A percentile compares a stretch with the other conserved stretches of the same genome.
Conservation (phyloP, 2,113 vertebrate genomes). For the Ammodytes marinus region DNA sequence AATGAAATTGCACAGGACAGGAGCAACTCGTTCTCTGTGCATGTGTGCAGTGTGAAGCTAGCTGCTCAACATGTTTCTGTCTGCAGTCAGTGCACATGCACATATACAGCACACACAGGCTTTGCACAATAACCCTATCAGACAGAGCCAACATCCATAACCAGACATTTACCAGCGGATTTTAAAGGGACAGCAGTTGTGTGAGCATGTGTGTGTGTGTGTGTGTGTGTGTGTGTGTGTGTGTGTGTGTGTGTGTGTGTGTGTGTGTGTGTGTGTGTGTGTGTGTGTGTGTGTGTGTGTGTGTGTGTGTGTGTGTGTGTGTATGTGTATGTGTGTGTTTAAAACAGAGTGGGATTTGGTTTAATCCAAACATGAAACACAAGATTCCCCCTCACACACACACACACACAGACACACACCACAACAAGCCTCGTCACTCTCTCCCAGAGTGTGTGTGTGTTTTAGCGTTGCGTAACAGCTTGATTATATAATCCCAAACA, state of each 20-base stretch:
- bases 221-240: constrained; percentile 23
- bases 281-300: constrained; percentile 23
- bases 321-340: constrained; percentile 43
- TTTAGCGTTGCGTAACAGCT: constrained; percentile 76
- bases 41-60: constrained; percentile 20
- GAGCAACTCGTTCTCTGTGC: constrained; percentile 19
- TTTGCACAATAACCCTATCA: constrained; percentile 64
- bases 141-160: constrained; percentile 61
- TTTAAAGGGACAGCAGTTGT: constrained; percentile 64
- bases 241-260: constrained; percentile 33
- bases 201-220: constrained; percentile 19
- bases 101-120: constrained; percentile 45
- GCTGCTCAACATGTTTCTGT: constrained; percentile 22
- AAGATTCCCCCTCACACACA: constrained; percentile 42
- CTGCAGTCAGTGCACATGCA: constrained; percentile 25
- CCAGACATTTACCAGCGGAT: constrained; percentile 70
- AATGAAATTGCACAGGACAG: not conserved
- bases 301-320: constrained; percentile 37
- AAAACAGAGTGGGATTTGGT: constrained; percentile 70
- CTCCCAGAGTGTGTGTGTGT: constrained; percentile 21
- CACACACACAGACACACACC: constrained; percentile 12
- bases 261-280: constrained; percentile 26
- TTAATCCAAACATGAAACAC: constrained; percentile 82
- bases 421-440: constrained; percentile 9
- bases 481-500: constrained; percentile 84